Evolutionary conservation across 1,140 invertebrate species (phyloP), one percentile per base, ranked within the genome.

Genomic region (Hesperophylax magnus): DNA sequence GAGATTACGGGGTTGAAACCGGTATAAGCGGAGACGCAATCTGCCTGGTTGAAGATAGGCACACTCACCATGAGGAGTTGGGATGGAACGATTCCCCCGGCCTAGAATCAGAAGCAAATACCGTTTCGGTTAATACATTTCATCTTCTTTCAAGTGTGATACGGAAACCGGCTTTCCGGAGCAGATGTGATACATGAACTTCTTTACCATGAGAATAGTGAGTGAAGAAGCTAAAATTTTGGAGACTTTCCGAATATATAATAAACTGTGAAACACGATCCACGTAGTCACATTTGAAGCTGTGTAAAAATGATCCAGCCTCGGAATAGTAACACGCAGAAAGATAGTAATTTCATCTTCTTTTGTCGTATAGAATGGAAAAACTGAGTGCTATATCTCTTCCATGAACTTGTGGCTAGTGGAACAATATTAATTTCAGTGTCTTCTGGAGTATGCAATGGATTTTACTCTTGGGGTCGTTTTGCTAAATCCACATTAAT

Each of bases 1-100:
- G 92, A 86, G 2, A 91, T 92, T 27, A 96, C 89, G 1, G 77
- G 11, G 1, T 83, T 84, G 1, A 84, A 17, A 2, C 34, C 47
- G 15, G 47, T 20, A 24, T 87, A 85, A 17, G 86, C 79, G 2
- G 81, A n/a, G 7, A 77, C 81, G 79, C 90, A 91, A 0, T 22
- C 47, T 1, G 54, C 11, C 1, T 39, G 60, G 8, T 61, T 60
- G 1, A 90, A 54, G 20, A 81, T 47, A 9, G 75, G 80, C 3
- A 75, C 11, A 17, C 53, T 58, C 53, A 39, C 56, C 72, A 31
- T 75, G 11, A 14, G 53, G 0, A 75, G 72, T 9, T 58, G 8
- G 15, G 9, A 2, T 2, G 72, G 18, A n/a, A 27, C 17, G 3
- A 54, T 31, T 15, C 72, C 72, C 3, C 72, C 72, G 17, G n/a